These are phyloP conservation scores for Drosophila ohnishii DNA, from an alignment of 1,140 invertebrate genomes.

Conservation along the genomic window DNA sequence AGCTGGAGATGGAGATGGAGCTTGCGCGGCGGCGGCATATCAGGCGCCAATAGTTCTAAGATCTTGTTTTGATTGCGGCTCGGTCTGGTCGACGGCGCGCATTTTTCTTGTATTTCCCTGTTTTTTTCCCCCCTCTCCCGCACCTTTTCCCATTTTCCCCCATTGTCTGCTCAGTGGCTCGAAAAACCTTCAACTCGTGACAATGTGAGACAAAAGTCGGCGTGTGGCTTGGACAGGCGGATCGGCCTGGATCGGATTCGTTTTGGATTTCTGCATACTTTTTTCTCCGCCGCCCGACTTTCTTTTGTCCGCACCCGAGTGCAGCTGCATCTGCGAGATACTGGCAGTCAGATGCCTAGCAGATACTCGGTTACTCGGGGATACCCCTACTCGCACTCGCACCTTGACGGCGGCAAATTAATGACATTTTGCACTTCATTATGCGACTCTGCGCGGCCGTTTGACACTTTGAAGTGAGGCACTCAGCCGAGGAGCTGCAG, in stretches of 20 bases:
- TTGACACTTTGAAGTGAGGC: slow-evolving; percentile 82
- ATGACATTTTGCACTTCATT: slow-evolving; percentile 82
- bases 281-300: slow-evolving; percentile 59
- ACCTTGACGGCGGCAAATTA: slow-evolving; percentile 70
- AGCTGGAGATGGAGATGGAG: not conserved
- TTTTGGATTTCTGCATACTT: slow-evolving; percentile 78
- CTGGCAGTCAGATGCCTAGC: slow-evolving; percentile 3
- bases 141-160: slow-evolving; percentile 8
- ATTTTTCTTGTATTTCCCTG: slow-evolving; percentile 55
- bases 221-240: slow-evolving; percentile 35
- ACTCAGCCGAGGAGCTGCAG: slow-evolving; percentile 62
- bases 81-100: slow-evolving; percentile 49
- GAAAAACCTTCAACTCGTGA: slow-evolving; percentile 80
- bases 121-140: not conserved
- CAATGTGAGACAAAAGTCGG: slow-evolving; percentile 49
- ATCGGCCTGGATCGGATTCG: slow-evolving; percentile 43
- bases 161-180: slow-evolving; percentile 69
- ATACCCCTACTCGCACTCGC: slow-evolving; percentile 10
- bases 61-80: slow-evolving; percentile 78
- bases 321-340: slow-evolving; percentile 55
- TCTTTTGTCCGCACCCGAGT: slow-evolving; percentile 64
- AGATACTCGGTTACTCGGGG: slow-evolving; percentile 14
- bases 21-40: slow-evolving; percentile 26
- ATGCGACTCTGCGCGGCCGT: slow-evolving; percentile 76
- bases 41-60: slow-evolving; percentile 81